A percentile compares a stretch with the other conserved stretches of the same genome.
Evolutionary conservation across 2,888 invertebrate genomes (phyloP).

Genomic region (Caenorhabditis panamensis): DNA sequence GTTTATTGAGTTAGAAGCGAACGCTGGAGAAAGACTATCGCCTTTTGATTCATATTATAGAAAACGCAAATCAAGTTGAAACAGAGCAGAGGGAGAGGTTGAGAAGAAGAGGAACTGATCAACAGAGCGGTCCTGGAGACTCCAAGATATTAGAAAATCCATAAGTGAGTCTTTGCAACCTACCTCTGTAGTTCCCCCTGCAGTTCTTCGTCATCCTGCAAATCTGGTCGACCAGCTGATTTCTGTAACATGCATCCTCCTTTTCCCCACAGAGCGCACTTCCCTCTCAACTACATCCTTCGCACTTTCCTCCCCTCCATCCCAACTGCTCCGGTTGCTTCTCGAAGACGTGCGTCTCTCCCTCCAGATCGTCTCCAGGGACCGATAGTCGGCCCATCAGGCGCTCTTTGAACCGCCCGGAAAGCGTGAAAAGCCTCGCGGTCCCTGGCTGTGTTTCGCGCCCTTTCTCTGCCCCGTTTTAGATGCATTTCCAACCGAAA

Average conservation of each 20-base stretch:
- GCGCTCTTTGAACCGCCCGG: constrained; percentile 59
- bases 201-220: too few relatives aligned
- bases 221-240: too few relatives aligned
- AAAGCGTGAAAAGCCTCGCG: constrained; percentile 30
- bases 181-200: too few relatives aligned
- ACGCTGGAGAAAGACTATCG: too few relatives aligned
- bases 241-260: not conserved
- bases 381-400: constrained; percentile 58
- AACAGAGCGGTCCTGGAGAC: too few relatives aligned
- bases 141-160: too few relatives aligned
- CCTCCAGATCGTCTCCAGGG: constrained; percentile 37
- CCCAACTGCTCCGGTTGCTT: constrained; percentile 5
- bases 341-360: constrained; percentile 8
- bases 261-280: not conserved
- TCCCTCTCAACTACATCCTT: constrained; percentile 3
- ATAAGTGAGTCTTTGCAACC: too few relatives aligned
- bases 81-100: too few relatives aligned
- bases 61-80: too few relatives aligned
- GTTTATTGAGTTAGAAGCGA: too few relatives aligned
- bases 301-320: not conserved
- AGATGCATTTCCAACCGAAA: constrained; percentile 58
- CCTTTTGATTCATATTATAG: too few relatives aligned
- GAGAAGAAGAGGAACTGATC: too few relatives aligned
- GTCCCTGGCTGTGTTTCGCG: constrained; percentile 37
- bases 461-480: constrained; percentile 34